Evolutionary conservation across 2,113 vertebrate genomes (phyloP), one percentile per base, ranked within the genome.

Genomic region (Mirounga angustirostris): DNA sequence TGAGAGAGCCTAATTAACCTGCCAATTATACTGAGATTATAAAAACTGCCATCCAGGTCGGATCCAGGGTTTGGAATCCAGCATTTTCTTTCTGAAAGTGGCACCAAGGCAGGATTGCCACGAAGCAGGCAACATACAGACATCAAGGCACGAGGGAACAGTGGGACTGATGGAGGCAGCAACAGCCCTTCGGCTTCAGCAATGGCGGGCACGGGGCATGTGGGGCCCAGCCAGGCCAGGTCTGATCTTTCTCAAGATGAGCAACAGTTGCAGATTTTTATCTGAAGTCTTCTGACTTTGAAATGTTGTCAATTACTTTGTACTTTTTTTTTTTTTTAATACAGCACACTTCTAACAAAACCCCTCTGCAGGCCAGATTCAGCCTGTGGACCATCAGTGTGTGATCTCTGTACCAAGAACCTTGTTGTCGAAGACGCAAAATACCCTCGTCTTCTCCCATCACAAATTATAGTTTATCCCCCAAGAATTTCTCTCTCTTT

Each of bases 61-160:
- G 67, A 78, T 14, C 22, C 12, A 52, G 21, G 16, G 14, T 61
- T 65, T 90, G 40, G 61, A 84, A 89, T 22, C 6, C n/a, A 78
- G 58, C 24, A 40, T 67, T 92, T 95, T 88, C 21, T 83, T 92
- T 83, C 69, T 93, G 83, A 84, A 73, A 95, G 40, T 67, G 78
- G 82, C 78, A 71, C 3, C 4, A n/a, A 82, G 36, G 26, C 12
- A n/a, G 14, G 18, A 33, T 24, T 78, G 76, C 33, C 15, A 4
- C 52, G 40, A 89, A 73, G 54, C 28, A 58, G 79, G 33, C 33
- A 76, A 43, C 1, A 0, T 7, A 7, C 22, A 40, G 18, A n/a
- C 4, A 13, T 30, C 22, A 3, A 14, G 7, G 52, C 4, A 11
- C 10, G 36, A 2, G 22, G 43, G 16, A 22, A 50, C 30, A 30